A percentile compares a stretch with the other conserved stretches of the same genome.
phyloP scores from a whole-genome alignment of 2,797 vertebrate genomes.

The Trachurus trachurus region DNA sequence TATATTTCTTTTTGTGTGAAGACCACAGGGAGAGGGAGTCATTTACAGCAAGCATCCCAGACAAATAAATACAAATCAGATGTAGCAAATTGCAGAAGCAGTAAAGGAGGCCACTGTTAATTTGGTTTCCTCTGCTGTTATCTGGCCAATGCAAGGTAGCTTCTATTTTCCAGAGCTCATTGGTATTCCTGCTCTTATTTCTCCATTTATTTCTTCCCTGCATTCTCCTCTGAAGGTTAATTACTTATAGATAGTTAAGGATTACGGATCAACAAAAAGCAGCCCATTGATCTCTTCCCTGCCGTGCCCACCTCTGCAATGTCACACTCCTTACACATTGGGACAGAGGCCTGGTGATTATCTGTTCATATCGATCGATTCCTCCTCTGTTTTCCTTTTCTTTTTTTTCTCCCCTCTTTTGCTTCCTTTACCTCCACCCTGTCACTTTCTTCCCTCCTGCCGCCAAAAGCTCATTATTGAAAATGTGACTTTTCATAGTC shows the following conservation, averaged over 20 bases:
- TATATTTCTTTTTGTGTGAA: conserved; percentile 25
- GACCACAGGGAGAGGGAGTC: conserved; percentile 20
- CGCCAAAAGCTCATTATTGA: conserved; percentile 73
- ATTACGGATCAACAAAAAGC: conserved; percentile 83
- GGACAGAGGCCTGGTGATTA: conserved; percentile 79
- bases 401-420: neutral
- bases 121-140: conserved; percentile 55
- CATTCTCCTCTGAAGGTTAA: conserved; percentile 85
- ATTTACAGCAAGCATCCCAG: conserved; percentile 27
- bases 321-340: conserved; percentile 80
- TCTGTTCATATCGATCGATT: conserved; percentile 78
- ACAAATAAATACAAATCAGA: conserved; percentile 55
- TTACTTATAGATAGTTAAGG: conserved; percentile 87
- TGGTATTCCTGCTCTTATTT: conserved; percentile 73
- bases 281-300: conserved; percentile 83
- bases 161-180: conserved; percentile 63
- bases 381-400: conserved; percentile 65
- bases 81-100: conserved; percentile 54
- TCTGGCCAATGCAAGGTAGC: conserved; percentile 48
- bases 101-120: conserved; percentile 59
- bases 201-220: conserved; percentile 65
- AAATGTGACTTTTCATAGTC: conserved; percentile 73
- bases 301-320: conserved; percentile 76
- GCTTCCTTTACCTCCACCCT: conserved; percentile 37
- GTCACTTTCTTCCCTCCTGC: conserved; percentile 52